Conservation (phyloP, 2,113 vertebrate genomes). For the Coturnix japonica region DNA sequence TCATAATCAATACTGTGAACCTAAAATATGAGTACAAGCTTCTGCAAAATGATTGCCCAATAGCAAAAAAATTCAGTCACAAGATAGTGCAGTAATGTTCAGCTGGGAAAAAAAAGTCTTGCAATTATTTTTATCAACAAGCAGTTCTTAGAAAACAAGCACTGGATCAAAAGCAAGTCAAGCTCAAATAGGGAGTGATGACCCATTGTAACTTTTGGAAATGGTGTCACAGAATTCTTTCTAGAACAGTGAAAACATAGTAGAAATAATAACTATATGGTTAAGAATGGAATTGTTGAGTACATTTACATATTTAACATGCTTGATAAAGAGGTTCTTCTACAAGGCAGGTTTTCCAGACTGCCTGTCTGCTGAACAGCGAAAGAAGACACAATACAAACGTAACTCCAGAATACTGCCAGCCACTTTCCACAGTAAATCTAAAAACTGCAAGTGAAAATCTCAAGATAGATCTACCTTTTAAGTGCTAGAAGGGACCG, state of each 20-base stretch:
- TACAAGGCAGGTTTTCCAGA: neutral
- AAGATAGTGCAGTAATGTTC: neutral
- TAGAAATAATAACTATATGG: neutral
- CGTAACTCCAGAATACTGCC: neutral
- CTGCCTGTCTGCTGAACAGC: neutral
- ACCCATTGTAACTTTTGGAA: neutral
- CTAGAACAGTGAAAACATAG: neutral
- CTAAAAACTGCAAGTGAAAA: neutral
- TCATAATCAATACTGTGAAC: neutral
- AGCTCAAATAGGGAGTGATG: neutral
- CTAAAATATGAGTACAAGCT: neutral
- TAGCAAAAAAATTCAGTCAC: neutral
- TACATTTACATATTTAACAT: neutral
- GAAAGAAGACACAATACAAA: neutral
- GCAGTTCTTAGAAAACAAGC: neutral
- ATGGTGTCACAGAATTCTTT: neutral
- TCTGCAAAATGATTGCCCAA: neutral
- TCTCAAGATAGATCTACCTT: neutral
- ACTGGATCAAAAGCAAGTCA: neutral
- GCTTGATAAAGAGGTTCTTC: neutral
- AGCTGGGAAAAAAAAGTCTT: neutral
- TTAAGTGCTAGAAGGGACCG: neutral
- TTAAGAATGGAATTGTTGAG: neutral
- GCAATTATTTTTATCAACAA: neutral
- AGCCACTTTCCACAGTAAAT: neutral